A percentile compares a stretch with the other conserved stretches of the same genome.
Evolutionary conservation across 2,888 invertebrate species (phyloP).

Genomic region (Linnaemya tessellans): DNA sequence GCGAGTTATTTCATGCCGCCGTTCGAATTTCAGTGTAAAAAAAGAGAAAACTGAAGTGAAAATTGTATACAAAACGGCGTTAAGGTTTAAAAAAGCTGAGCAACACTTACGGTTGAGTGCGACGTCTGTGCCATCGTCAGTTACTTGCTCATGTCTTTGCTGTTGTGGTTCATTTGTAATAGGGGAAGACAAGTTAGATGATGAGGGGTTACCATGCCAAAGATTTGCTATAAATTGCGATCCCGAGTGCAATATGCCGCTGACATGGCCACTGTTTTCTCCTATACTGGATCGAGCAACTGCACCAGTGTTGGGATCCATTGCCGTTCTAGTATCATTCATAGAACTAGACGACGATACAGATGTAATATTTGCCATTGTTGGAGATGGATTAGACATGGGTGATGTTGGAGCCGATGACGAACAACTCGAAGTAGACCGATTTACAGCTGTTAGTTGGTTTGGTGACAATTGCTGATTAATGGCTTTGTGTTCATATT

Average conservation of each 20-base stretch:
- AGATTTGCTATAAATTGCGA: conserved; percentile 87
- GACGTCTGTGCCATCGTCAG: conserved; percentile 11
- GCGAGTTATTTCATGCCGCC: no score
- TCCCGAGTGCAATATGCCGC: conserved; percentile 84
- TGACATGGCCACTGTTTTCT: conserved; percentile 60
- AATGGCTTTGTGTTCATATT: conserved; percentile 76
- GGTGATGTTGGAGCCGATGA: conserved; percentile 79
- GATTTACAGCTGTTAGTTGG: background rate
- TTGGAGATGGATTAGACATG: conserved; percentile 59
- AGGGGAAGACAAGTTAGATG: conserved; percentile 39
- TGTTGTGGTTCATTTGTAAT: conserved; percentile 9
- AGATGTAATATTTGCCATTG: conserved; percentile 34
- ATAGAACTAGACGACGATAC: conserved; percentile 17
- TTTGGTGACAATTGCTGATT: background rate
- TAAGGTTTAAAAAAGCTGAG: conserved; percentile 10
- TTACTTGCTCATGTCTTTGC: conserved; percentile 8
- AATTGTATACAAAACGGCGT: conserved; percentile 5
- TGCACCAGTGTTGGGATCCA: background rate
- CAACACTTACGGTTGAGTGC: conserved; percentile 51
- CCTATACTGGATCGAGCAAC: background rate
- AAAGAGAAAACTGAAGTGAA: conserved; percentile 3
- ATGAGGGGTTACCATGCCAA: conserved; percentile 84
- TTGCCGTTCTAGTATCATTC: conserved; percentile 8
- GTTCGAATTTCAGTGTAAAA: no score
- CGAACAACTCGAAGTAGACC: conserved; percentile 71